A percentile compares a stretch with the other conserved stretches of the same genome.
Evolutionary conservation across 2,113 vertebrate genomes (phyloP).

Genomic region (Desmodus rotundus): DNA sequence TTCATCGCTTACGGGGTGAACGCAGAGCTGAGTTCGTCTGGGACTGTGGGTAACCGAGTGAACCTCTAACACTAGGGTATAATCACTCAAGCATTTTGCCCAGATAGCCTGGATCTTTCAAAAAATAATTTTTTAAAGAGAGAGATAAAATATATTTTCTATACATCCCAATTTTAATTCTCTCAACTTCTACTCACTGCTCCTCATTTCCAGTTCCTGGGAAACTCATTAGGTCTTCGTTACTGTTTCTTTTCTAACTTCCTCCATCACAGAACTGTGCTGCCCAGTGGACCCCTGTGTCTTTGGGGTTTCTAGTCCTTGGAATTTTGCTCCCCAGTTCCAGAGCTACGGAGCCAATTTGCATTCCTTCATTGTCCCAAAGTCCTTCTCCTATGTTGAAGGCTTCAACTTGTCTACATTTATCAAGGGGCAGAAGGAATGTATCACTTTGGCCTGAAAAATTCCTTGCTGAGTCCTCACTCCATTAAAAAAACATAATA

Average conservation of each 20-base stretch:
- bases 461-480: background rate
- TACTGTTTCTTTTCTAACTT: background rate
- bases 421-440: slow-evolving; percentile 49
- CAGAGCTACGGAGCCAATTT: slow-evolving; percentile 28
- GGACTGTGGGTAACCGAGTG: background rate
- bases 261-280: background rate
- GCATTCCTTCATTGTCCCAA: slow-evolving; percentile 29
- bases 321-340: background rate
- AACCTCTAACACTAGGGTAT: background rate
- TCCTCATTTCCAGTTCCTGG: slow-evolving; percentile 12
- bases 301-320: slow-evolving; percentile 10
- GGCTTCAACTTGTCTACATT: slow-evolving; percentile 29
- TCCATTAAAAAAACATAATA: background rate
- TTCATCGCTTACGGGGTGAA: background rate
- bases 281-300: background rate
- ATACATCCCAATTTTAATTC: background rate
- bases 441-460: slow-evolving; percentile 22
- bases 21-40: background rate
- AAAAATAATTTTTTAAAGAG: background rate
- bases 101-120: background rate
- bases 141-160: background rate
- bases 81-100: background rate
- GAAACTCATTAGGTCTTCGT: slow-evolving; percentile 4
- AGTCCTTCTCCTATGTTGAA: slow-evolving; percentile 34
- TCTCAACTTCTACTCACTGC: background rate